Base-by-base conservation (phyloP, 2,888 invertebrate species). In the Watsonalla binaria region DNA sequence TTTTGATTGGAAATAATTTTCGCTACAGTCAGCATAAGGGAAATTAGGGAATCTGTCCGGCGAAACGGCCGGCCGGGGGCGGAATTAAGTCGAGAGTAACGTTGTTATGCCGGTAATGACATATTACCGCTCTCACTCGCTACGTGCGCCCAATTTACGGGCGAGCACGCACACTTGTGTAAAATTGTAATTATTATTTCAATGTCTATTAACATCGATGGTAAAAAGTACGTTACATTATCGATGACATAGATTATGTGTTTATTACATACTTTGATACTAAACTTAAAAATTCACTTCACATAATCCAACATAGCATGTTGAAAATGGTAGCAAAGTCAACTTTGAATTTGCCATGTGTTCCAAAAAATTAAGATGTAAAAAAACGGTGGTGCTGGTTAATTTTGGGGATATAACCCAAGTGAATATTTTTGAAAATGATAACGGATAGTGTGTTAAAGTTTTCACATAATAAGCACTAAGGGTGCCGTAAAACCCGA, bases 21-120 rank as follows among this genome's bases (percentile, higher is more conserved):
- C 65, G 72, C 39, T 42, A n/a, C 33, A 35, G 45, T 46, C n/a
- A 46, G 35, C 37, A 35, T 47, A 47, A 46, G 47, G 24, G 49
- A 6, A 49, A 80, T 79, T 76, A 78, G 76, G 62, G 73, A 80
- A 84, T 83, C 78, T 75, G 80, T 72, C 65, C 68, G 75, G 61
- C 68, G 63, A 65, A 69, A 63, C 64, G 47, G 14, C 14, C 49
- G 15, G 84, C 86, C 78, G 71, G 72, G 66, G 84, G 89, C 82
- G 63, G 76, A 86, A 89, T 88, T 86, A 87, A 86, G 85, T 85
- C 78, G 85, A 82, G 81, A 84, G 84, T 88, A 89, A 90, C 81
- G 74, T 78, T 82, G 88, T 89, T 90, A 90, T 78, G 81, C 73
- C 75, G 73, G 77, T 86, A 84, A 87, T 88, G 75, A 82, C 81